Evolutionary conservation across 2,888 invertebrate genomes (phyloP).

Genomic region (Anoplius nigerrimus): DNA sequence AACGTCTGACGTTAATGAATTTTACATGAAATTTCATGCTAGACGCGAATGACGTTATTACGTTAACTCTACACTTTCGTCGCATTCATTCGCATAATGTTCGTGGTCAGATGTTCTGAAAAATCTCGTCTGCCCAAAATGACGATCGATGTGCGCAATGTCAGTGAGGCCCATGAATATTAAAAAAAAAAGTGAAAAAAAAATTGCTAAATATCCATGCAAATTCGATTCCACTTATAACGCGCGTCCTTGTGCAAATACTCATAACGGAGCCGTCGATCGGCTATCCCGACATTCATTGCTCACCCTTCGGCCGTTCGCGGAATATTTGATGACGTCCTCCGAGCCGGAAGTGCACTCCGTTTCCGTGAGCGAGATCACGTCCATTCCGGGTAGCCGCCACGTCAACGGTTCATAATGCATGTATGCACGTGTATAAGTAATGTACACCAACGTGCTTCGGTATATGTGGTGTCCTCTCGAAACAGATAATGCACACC

Average conservation of each 20-base stretch:
- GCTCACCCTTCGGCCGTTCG: constrained; percentile 32
- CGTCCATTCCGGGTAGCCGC: constrained; percentile 48
- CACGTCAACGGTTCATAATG: constrained; percentile 38
- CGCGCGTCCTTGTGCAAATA: constrained; percentile 33
- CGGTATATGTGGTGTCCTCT: too few relatives aligned
- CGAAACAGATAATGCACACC: too few relatives aligned
- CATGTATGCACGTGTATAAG: constrained; percentile 34
- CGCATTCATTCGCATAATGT: too few relatives aligned
- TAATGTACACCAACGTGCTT: too few relatives aligned
- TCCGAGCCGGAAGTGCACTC: constrained; percentile 53
- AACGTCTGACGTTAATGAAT: too few relatives aligned
- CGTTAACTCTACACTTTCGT: too few relatives aligned
- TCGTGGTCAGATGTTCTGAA: too few relatives aligned
- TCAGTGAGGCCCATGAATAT: too few relatives aligned
- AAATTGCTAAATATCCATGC: constrained; percentile 43
- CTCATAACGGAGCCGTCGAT: constrained; percentile 28
- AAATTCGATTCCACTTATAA: constrained; percentile 27
- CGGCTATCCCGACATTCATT: constrained; percentile 24
- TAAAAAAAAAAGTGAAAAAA: not conserved
- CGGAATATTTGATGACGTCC: constrained; percentile 58
- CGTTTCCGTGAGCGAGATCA: constrained; percentile 45
- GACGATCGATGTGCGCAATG: too few relatives aligned
- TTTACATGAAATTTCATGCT: too few relatives aligned
- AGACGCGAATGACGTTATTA: too few relatives aligned
- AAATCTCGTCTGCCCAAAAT: too few relatives aligned